Percentiles rank a stretch among this genome's conserved stretches.
phyloP scores from a whole-genome alignment of 2,797 vertebrate genomes.

The Acrocephalus scirpaceus region DNA sequence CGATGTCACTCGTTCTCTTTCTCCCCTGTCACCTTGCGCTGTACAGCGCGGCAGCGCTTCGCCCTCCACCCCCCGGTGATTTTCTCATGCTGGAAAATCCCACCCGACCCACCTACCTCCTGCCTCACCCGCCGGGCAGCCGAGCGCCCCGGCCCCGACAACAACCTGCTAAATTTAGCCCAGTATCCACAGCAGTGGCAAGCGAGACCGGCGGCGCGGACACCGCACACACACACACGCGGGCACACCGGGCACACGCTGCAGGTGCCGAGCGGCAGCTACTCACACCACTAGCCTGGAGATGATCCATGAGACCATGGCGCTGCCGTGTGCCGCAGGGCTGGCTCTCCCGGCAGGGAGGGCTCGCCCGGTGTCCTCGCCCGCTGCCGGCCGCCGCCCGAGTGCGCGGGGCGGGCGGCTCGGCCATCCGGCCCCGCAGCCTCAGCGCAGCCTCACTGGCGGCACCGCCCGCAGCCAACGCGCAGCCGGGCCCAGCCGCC shows the following conservation, averaged over 20 bases:
- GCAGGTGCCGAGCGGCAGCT: slow-evolving; percentile 26
- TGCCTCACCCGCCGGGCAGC: not conserved
- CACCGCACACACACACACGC: not conserved
- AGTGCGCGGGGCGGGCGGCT: slow-evolving; percentile 75
- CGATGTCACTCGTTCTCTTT: not conserved
- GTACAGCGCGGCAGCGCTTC: not conserved
- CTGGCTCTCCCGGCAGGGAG: slow-evolving; percentile 74
- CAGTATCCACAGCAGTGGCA: not conserved
- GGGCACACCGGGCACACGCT: not conserved
- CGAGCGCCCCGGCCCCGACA: not conserved
- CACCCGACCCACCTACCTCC: not conserved
- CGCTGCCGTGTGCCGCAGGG: slow-evolving; percentile 75
- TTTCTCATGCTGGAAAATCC: not conserved
- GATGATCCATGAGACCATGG: slow-evolving; percentile 99
- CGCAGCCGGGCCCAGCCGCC: slow-evolving; percentile 26
- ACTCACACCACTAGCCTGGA: slow-evolving; percentile 99
- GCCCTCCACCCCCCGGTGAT: not conserved
- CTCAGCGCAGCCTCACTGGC: slow-evolving; percentile 79
- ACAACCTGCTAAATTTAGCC: slow-evolving; percentile 70
- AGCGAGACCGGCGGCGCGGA: not conserved
- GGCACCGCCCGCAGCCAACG: slow-evolving; percentile 47
- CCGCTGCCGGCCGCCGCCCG: slow-evolving; percentile 64
- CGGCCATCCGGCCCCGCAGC: slow-evolving; percentile 81
- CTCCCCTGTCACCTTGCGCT: not conserved
- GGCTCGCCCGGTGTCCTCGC: slow-evolving; percentile 70